Conservation (phyloP, 2,797 vertebrate genomes). For the Phrynocephalus vlangalii region DNA sequence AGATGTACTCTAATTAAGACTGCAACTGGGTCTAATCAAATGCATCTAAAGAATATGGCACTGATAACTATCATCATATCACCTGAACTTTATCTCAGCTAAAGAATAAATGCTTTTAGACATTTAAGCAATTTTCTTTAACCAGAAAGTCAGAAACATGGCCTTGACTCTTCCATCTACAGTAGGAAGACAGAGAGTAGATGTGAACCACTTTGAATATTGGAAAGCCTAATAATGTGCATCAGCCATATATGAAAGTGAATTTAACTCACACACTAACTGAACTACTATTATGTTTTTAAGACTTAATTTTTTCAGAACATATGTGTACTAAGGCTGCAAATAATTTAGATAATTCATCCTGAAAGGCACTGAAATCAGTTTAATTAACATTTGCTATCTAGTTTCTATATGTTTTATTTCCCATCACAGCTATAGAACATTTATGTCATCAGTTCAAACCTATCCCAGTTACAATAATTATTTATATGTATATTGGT, state of each 20-base stretch:
- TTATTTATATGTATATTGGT: too few relatives aligned
- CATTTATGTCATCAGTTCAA: constrained; percentile 52
- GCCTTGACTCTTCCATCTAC: neutral
- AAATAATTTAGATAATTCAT: constrained; percentile 68
- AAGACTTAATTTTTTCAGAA: neutral
- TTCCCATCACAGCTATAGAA: constrained; percentile 65
- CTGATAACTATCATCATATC: neutral
- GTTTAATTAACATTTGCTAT: constrained; percentile 64
- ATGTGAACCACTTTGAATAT: neutral
- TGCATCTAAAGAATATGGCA: neutral
- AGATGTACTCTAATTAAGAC: too few relatives aligned
- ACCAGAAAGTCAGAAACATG: neutral
- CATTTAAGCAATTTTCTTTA: neutral
- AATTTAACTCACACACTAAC: neutral
- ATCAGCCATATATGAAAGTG: neutral
- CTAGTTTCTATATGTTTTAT: constrained; percentile 25
- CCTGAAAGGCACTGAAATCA: constrained; percentile 67
- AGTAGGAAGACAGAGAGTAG: neutral
- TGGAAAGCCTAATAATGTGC: neutral
- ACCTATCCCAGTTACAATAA: neutral
- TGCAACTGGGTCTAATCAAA: too few relatives aligned
- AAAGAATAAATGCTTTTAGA: neutral
- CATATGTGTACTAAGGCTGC: constrained; percentile 62
- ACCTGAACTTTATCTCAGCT: neutral
- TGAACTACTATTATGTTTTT: neutral